Percentiles rank a stretch among this genome's conserved stretches.
Evolutionary conservation across 2,797 vertebrate genomes (phyloP).

Genomic region (Caiman crocodilus): DNA sequence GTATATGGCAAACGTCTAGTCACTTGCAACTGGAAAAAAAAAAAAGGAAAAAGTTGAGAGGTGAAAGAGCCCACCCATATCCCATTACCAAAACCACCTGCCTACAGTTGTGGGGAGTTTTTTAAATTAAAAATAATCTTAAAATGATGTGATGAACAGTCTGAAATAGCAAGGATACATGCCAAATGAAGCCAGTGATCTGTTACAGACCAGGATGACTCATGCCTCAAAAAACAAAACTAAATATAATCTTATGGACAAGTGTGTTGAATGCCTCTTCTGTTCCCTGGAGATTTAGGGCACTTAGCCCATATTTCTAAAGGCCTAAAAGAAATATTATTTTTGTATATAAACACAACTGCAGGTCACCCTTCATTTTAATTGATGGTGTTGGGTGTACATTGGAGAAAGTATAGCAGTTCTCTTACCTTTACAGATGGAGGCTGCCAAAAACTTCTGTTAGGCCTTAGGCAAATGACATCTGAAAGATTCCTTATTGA

Average conservation of each 20-base stretch:
- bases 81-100: neutral
- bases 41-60: neutral
- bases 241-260: accelerated
- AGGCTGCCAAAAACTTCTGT: neutral
- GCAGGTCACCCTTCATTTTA: neutral
- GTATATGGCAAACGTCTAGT: neutral
- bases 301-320: neutral
- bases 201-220: neutral
- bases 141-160: neutral
- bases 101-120: neutral
- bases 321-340: neutral
- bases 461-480: neutral
- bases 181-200: neutral
- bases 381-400: neutral
- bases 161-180: accelerated
- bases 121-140: neutral
- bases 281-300: neutral
- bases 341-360: neutral
- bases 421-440: neutral
- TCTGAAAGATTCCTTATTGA: neutral
- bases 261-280: neutral
- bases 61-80: neutral
- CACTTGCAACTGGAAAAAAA: accelerated
- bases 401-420: neutral
- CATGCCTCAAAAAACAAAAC: neutral